Conservation (phyloP, 92 coral and sea anemone genomes). For the Metridium senile region DNA sequence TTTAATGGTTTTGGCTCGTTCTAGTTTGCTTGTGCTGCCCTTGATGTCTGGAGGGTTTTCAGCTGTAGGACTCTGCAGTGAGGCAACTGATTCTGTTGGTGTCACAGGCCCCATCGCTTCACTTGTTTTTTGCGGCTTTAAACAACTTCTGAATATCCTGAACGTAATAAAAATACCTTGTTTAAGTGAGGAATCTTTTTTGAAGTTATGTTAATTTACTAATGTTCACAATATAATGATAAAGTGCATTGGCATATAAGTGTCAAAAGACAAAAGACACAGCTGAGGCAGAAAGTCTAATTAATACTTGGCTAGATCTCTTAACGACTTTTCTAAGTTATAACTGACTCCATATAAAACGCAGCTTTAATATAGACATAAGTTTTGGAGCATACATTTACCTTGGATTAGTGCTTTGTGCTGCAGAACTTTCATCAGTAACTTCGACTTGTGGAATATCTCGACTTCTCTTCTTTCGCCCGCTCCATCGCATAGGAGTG, state of each 20-base stretch:
- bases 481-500: slow-evolving; percentile 49
- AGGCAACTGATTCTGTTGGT: slow-evolving; percentile 36
- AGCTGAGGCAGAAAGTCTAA: neutral
- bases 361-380: neutral
- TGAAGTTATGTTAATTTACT: neutral
- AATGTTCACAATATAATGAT: neutral
- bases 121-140: slow-evolving; percentile 24
- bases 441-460: slow-evolving; percentile 31
- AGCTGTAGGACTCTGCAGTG: slow-evolving; percentile 22
- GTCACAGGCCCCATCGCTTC: slow-evolving; percentile 16
- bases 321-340: neutral
- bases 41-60: slow-evolving; percentile 15
- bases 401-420: slow-evolving; percentile 16
- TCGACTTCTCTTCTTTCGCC: slow-evolving; percentile 24
- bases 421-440: slow-evolving; percentile 10
- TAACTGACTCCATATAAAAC: slow-evolving; percentile 5
- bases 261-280: no score
- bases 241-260: no score
- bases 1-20: slow-evolving; percentile 62
- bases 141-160: slow-evolving; percentile 35
- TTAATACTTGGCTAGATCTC: neutral
- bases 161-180: neutral
- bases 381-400: neutral
- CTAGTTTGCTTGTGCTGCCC: slow-evolving; percentile 39
- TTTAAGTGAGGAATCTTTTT: neutral